Conservation (phyloP, 2,113 vertebrate genomes). For the Sisor rabdophorus region DNA sequence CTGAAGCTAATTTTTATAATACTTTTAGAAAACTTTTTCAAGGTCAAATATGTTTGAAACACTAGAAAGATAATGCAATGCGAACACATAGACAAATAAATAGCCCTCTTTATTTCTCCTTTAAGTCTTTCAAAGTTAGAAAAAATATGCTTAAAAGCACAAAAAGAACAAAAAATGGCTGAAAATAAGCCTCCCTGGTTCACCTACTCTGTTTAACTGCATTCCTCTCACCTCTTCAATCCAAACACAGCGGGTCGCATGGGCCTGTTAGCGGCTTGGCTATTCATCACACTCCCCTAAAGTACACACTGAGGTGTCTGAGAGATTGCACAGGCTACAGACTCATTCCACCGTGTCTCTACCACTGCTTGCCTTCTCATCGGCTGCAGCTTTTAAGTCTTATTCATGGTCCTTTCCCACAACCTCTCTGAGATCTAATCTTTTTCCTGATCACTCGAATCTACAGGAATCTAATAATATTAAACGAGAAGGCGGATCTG, state of each 20-base stretch:
- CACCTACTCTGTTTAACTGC: slow-evolving; percentile 61
- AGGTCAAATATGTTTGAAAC: too few relatives aligned
- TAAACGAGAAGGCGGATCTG: background rate
- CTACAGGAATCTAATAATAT: background rate
- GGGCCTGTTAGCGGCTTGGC: slow-evolving; percentile 57
- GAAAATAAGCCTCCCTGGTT: slow-evolving; percentile 17
- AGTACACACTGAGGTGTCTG: slow-evolving; percentile 67
- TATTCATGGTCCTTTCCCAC: background rate
- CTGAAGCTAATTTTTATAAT: too few relatives aligned
- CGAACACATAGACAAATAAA: too few relatives aligned
- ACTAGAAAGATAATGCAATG: too few relatives aligned
- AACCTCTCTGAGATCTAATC: background rate
- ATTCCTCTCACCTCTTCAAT: slow-evolving; percentile 66
- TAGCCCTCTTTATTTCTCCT: too few relatives aligned
- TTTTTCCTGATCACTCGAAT: background rate
- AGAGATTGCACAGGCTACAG: slow-evolving; percentile 48
- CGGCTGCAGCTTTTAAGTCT: background rate
- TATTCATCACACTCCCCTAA: slow-evolving; percentile 63
- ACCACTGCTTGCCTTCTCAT: background rate
- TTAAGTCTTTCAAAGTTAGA: background rate
- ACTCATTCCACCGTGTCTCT: slow-evolving; percentile 15
- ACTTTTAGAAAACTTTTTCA: too few relatives aligned
- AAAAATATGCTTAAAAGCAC: too few relatives aligned
- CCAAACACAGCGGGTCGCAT: slow-evolving; percentile 64
- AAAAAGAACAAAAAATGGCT: background rate